A percentile compares a stretch with the other conserved stretches of the same genome.
phyloP scores from a whole-genome alignment of 2,888 invertebrate species.

The Nineta flava region DNA sequence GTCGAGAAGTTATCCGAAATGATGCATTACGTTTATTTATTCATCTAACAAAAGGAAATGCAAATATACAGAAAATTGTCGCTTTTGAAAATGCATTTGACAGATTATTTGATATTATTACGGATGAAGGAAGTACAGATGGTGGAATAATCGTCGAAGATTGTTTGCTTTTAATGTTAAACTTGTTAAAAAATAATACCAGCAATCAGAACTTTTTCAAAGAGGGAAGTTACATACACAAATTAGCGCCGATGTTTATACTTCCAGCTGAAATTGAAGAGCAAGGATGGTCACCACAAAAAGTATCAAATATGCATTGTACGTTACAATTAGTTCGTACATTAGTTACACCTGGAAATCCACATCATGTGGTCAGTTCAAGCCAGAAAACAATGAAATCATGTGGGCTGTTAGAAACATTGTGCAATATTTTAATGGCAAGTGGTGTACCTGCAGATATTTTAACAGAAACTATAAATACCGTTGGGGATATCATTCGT shows the following conservation, averaged over 20 bases:
- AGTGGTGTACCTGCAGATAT: conserved; percentile 94
- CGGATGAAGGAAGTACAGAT: conserved; percentile 80
- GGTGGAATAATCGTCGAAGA: conserved; percentile 98
- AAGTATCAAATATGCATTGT: conserved; percentile 85
- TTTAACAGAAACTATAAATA: conserved; percentile 87
- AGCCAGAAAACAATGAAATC: conserved; percentile 84
- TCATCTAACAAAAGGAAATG: conserved; percentile 85
- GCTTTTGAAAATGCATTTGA: conserved; percentile 99
- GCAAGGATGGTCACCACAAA: conserved; percentile 80
- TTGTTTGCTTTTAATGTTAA: conserved; percentile 82
- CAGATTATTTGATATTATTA: conserved; percentile 81
- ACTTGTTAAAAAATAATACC: conserved; percentile 84
- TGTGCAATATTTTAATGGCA: conserved; percentile 88
- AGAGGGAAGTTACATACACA: conserved; percentile 91
- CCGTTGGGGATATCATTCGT: conserved; percentile 86
- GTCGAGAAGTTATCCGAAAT: conserved; percentile 88
- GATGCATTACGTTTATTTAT: conserved; percentile 83
- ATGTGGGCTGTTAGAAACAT: conserved; percentile 61
- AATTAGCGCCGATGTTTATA: conserved; percentile 75
- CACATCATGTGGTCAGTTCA: conserved; percentile 59
- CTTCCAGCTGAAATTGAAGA: conserved; percentile 56
- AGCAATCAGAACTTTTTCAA: conserved; percentile 98
- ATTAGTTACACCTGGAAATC: conserved; percentile 86
- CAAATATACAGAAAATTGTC: conserved; percentile 96
- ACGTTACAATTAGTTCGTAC: conserved; percentile 81